Evolutionary conservation across 2,888 invertebrate species (phyloP), one percentile per base, ranked within the genome.

Genomic region (Eretmocerus hayati): DNA sequence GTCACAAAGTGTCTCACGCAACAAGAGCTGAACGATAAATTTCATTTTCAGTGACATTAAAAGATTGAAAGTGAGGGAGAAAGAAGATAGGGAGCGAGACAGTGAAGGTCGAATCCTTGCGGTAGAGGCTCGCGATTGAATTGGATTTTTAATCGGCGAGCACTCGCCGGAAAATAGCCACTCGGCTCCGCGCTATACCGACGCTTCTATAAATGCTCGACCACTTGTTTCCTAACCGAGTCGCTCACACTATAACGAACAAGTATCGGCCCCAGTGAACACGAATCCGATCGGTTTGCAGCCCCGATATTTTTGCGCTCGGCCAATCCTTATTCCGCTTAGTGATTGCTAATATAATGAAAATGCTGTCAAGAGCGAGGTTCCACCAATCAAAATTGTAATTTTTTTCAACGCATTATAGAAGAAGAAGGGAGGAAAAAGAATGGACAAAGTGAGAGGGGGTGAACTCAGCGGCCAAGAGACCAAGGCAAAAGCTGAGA

Each of bases 81-180:
- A 5, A 38, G 22, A n/a, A n/a, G 26, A 38, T 41, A 42, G 39
- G 30, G 40, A 42, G 31, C 30, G 16, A 20, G 42, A 37, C 40
- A 30, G 41, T 32, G 32, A n/a, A 54, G 54, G 52, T 42, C 49
- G 45, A 47, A 35, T 46, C 35, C 41, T 31, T 36, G 37, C 44
- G 15, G 26, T 26, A 11, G 6, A 11, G 8, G 26, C 42, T 38
- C 13, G 22, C 36, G 47, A 43, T 53, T 46, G 59, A 67, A 69
- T 69, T 66, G 67, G 67, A 69, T 69, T 69, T 69, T 70, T 69
- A 70, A 71, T 71, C 70, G 68, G 64, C 60, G 67, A 60, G 66
- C 69, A 69, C 62, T 69, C 67, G 68, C 62, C 64, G 70, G 69
- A 70, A 71, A 71, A 71, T 71, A 70, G 68, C 70, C 70, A 70